Conservation (phyloP, 1,140 invertebrate species). For the Watersipora subatra region DNA sequence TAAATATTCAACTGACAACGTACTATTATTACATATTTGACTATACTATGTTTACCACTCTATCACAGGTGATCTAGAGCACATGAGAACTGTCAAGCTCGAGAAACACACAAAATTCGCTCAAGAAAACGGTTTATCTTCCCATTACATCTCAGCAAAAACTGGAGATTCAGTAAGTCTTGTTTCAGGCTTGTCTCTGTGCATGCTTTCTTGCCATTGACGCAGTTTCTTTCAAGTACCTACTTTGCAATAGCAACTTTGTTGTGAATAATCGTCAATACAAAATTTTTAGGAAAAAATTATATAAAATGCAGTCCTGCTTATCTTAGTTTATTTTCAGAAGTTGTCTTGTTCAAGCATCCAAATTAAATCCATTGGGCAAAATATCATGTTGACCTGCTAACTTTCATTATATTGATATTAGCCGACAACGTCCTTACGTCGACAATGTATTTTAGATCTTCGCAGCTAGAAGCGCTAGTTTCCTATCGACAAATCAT, state of each 20-base stretch:
- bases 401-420: too few species aligned
- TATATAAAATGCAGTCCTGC: not conserved
- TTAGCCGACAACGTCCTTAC: too few species aligned
- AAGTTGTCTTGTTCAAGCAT: not conserved
- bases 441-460: too few species aligned
- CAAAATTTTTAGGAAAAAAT: not conserved
- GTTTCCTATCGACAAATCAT: too few species aligned
- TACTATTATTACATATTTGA: too few species aligned
- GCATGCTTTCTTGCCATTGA: not conserved
- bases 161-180: slow-evolving; percentile 68
- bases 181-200: not conserved
- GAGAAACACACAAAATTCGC: slow-evolving; percentile 67
- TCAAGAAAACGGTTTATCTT: slow-evolving; percentile 57
- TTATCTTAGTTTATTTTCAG: not conserved
- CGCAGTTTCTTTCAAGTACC: not conserved
- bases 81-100: slow-evolving; percentile 61
- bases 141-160: slow-evolving; percentile 66
- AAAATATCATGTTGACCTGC: too few species aligned
- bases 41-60: not conserved
- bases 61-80: slow-evolving; percentile 60
- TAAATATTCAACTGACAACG: too few species aligned
- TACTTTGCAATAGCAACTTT: not conserved
- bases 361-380: too few species aligned
- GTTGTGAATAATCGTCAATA: not conserved
- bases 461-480: too few species aligned